A percentile compares a stretch with the other conserved stretches of the same genome.
Evolutionary conservation across 2,113 vertebrate genomes (phyloP).

Genomic region (Orthonyx spaldingii): DNA sequence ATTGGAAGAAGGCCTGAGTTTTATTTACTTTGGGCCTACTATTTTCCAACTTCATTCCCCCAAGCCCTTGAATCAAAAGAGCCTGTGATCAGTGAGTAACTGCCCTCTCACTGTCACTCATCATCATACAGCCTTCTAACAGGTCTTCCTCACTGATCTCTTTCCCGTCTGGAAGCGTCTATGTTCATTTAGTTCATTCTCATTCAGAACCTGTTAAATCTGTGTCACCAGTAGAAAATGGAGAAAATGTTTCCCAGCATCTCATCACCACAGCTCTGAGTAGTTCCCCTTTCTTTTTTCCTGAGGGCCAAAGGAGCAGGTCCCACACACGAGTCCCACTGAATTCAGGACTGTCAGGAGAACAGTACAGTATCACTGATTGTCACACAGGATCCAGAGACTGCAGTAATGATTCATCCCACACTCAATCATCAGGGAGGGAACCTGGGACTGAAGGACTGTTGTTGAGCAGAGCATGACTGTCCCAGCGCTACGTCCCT

Average conservation of each 20-base stretch:
- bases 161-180: not conserved
- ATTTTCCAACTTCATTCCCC: not conserved
- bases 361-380: not conserved
- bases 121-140: not conserved
- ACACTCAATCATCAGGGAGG: not conserved
- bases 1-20: not conserved
- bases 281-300: not conserved
- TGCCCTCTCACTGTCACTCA: not conserved
- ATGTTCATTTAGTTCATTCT: not conserved
- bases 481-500: not conserved
- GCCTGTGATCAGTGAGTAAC: not conserved
- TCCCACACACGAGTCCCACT: fast-evolving
- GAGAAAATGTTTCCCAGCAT: not conserved
- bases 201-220: not conserved
- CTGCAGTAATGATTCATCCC: not conserved
- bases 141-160: not conserved
- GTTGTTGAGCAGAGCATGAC: fast-evolving
- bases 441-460: not conserved
- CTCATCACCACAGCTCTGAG: not conserved
- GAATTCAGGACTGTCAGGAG: not conserved
- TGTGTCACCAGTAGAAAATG: not conserved
- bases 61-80: not conserved
- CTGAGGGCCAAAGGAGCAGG: not conserved
- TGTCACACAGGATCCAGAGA: not conserved
- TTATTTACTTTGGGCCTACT: not conserved